Conservation (phyloP, 2,113 vertebrate species). For the Dasyornis broadbenti region DNA sequence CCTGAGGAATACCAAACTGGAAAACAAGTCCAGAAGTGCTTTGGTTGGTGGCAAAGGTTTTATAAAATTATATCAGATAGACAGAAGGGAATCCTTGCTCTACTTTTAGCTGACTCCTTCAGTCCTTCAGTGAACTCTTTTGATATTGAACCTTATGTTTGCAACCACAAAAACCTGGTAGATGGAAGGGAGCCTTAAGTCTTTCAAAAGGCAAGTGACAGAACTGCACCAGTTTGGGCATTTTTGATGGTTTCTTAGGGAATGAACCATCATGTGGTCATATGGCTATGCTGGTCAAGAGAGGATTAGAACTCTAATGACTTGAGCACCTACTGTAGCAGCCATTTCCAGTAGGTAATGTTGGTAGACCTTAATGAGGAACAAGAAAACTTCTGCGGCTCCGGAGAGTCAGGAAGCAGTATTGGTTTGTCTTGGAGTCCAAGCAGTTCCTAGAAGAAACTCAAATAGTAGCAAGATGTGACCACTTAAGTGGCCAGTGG, state of each 20-base stretch:
- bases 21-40: neutral
- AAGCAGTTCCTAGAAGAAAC: neutral
- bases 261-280: neutral
- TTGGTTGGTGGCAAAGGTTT: neutral
- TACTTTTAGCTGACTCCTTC: neutral
- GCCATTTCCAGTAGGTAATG: neutral
- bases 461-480: neutral
- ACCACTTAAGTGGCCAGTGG: neutral
- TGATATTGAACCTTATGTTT: neutral
- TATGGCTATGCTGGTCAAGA: neutral
- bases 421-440: neutral
- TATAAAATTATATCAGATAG: neutral
- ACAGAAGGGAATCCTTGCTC: neutral
- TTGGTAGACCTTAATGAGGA: neutral
- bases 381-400: rapidly evolving
- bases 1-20: neutral
- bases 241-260: neutral
- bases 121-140: neutral
- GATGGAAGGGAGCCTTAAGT: neutral
- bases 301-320: neutral
- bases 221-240: neutral
- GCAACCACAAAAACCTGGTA: neutral
- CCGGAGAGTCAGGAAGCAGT: neutral
- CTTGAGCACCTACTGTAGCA: neutral
- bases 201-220: neutral